Evolutionary conservation across 1,140 invertebrate genomes (phyloP).

Genomic region (Microplitis demolitor): DNA sequence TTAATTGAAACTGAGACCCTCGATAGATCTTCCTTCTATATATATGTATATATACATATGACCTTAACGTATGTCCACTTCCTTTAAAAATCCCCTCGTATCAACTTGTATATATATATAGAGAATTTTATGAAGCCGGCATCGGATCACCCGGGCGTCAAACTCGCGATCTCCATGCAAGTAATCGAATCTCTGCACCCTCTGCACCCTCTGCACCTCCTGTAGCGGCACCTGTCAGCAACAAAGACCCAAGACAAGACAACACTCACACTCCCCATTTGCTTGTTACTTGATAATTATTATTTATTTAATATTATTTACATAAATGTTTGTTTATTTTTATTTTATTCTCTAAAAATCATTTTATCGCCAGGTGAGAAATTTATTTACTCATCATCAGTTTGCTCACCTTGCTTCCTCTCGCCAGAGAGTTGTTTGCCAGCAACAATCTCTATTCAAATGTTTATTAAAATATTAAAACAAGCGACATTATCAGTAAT

Average conservation of each 20-base stretch:
- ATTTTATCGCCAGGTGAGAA: background rate
- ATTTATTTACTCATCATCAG: background rate
- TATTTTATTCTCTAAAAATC: background rate
- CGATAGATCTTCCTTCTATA: too few relatives aligned
- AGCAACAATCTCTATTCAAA: background rate
- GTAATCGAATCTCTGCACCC: constrained; percentile 6
- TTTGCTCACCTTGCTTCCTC: constrained; percentile 1
- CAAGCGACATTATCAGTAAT: too few relatives aligned
- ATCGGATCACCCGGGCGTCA: too few relatives aligned
- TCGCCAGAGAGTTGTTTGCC: background rate
- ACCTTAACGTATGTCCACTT: too few relatives aligned
- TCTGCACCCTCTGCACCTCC: constrained; percentile 1
- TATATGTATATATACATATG: too few relatives aligned
- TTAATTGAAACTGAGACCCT: too few relatives aligned
- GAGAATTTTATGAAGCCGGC: too few relatives aligned
- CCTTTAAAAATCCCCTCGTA: too few relatives aligned
- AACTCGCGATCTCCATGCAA: background rate
- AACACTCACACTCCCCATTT: background rate
- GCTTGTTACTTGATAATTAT: background rate
- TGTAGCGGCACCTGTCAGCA: background rate
- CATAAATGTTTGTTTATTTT: background rate
- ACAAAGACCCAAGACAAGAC: background rate
- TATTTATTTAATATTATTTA: background rate
- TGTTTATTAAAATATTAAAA: too few relatives aligned
- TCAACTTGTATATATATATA: too few relatives aligned